phyloP scores from a whole-genome alignment of 2,888 invertebrate species.

The Diaprepes abbreviatus region DNA sequence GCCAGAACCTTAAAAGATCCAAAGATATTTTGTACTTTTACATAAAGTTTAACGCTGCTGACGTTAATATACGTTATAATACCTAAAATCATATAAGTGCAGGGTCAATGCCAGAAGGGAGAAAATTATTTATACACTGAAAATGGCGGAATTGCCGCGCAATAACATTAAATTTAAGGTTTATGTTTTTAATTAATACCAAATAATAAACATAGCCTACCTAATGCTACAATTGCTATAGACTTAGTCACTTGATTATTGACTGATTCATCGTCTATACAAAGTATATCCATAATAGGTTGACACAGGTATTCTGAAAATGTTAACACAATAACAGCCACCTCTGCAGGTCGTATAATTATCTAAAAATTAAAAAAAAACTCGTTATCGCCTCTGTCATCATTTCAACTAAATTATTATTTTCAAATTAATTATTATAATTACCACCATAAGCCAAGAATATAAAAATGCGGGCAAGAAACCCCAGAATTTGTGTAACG shows the following conservation, averaged over 20 bases:
- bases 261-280: conserved; percentile 64
- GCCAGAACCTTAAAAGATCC: conserved; percentile 84
- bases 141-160: no score
- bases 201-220: no score
- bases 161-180: no score
- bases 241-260: conserved; percentile 72
- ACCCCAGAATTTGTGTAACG: conserved; percentile 78
- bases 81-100: conserved; percentile 71
- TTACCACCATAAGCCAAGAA: conserved; percentile 80
- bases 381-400: no score
- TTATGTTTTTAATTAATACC: no score
- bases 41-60: conserved; percentile 83
- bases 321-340: conserved; percentile 82
- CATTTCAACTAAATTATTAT: neutral
- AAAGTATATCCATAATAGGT: conserved; percentile 72
- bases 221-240: conserved; percentile 75
- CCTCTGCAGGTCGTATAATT: conserved; percentile 82
- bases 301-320: conserved; percentile 83
- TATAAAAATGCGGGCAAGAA: conserved; percentile 81
- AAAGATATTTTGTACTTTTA: conserved; percentile 85
- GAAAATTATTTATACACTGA: no score
- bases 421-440: no score
- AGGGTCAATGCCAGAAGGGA: no score
- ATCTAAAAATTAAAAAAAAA: conserved; percentile 57
- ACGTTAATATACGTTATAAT: conserved; percentile 84